Base-by-base conservation (phyloP, 2,888 invertebrate genomes). In the Eristalinus aeneus region DNA sequence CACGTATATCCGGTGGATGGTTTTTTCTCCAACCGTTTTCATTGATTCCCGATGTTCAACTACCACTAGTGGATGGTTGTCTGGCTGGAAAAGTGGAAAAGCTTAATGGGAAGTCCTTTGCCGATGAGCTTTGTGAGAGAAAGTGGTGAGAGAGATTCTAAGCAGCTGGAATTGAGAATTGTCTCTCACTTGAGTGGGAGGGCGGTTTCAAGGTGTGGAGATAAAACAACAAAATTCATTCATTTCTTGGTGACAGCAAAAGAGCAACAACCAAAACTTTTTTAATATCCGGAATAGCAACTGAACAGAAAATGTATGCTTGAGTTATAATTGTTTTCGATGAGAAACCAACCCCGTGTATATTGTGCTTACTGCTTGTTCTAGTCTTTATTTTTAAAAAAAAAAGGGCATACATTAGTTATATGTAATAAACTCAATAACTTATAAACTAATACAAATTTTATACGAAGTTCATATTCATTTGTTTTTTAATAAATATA, bases 31-130 rank as follows among this genome's bases (percentile, higher is more conserved):
- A 80, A 84, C 84, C 72, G 46, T 72, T 56, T 76, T 39, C 61
- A 80, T 68, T 75, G 80, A 80, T 63, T 84, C 72, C 67, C 75
- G 72, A 75, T 84, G 80, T 80, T 75, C 68, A 56, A 84, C 84
- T 83, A 76, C 34, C 63, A 78, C 34, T 74, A 73, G 61, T 22
- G 32, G 34, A 12, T 61, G 71, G 61, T 58, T 74, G 46, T 68
- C 31, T 16, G 71, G 58, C 31, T 46, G 60, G 69, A 77, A 83
- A 68, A 73, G 39, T 20, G 20, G 5, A 16, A 16, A 58, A 78
- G 83, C 83, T 83, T 83, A 72, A 22, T 4, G 56, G 61, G 53
- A 78, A 73, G 61, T 72, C 61, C 76, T 53, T 54, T 31, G 20
- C n/a, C 23, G 58, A 6, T 34, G 27, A 81, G 75, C 81, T 75